A percentile compares a stretch with the other conserved stretches of the same genome.
Conservation (phyloP, 2,888 invertebrate genomes). For the Chrysotoxum bicinctum region DNA sequence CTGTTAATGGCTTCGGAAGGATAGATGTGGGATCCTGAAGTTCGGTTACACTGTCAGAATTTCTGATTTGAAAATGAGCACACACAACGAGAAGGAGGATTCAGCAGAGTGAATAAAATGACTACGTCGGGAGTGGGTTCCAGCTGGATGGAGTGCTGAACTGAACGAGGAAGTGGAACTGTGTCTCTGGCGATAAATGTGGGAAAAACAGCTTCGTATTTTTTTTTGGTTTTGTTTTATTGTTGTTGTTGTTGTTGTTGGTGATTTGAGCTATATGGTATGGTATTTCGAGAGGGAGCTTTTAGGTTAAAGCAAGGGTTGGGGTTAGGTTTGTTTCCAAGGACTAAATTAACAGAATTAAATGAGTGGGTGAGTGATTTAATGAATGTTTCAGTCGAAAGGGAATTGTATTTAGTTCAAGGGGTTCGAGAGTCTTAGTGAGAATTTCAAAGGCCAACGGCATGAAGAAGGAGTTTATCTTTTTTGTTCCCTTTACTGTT, state of each 20-base stretch:
- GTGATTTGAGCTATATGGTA: background rate
- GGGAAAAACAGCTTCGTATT: slow-evolving; percentile 67
- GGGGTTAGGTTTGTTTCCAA: slow-evolving; percentile 39
- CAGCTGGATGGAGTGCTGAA: slow-evolving; percentile 12
- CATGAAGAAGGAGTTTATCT: background rate
- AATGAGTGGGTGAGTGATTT: slow-evolving; percentile 73
- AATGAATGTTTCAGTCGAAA: slow-evolving; percentile 63
- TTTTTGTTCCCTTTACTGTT: background rate
- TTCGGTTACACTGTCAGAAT: slow-evolving; percentile 71
- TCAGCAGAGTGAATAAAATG: slow-evolving; percentile 54
- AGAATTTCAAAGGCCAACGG: slow-evolving; percentile 15
- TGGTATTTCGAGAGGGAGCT: slow-evolving; percentile 1
- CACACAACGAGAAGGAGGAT: slow-evolving; percentile 46
- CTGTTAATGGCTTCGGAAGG: slow-evolving; percentile 70
- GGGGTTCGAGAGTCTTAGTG: slow-evolving; percentile 10
- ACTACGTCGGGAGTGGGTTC: slow-evolving; percentile 14
- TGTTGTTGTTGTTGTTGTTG: slow-evolving; percentile 4
- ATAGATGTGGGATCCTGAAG: slow-evolving; percentile 71
- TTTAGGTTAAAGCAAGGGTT: background rate
- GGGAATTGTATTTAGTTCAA: slow-evolving; percentile 34
- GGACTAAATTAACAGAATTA: slow-evolving; percentile 73
- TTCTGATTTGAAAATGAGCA: slow-evolving; percentile 71
- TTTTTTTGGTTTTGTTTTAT: background rate
- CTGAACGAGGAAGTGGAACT: slow-evolving; percentile 57
- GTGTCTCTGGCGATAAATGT: slow-evolving; percentile 71